Percentiles rank a stretch among this genome's conserved stretches.
Conservation (phyloP, 1,140 invertebrate genomes). For the Caenorhabditis brenneri region DNA sequence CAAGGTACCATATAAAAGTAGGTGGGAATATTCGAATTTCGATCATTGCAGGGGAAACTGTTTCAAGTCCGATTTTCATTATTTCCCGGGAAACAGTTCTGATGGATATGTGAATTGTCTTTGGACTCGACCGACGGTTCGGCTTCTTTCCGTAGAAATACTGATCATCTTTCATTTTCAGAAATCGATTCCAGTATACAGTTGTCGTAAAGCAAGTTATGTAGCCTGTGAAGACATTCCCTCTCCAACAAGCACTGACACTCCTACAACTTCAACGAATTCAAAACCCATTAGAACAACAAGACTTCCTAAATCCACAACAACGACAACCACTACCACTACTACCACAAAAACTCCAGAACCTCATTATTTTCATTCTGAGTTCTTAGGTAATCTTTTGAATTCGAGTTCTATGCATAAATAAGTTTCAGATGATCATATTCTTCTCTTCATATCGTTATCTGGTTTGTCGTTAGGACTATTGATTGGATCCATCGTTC, state of each 20-base stretch:
- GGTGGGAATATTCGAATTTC: neutral
- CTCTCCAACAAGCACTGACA: neutral
- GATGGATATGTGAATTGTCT: constrained; percentile 5
- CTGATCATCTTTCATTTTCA: neutral
- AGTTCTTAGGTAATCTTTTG: neutral
- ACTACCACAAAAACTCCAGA: neutral
- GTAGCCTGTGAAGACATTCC: neutral
- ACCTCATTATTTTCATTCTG: neutral
- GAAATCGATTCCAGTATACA: neutral
- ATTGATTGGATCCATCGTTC: neutral
- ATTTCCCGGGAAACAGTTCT: neutral
- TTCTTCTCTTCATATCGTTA: neutral
- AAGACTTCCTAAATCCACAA: neutral
- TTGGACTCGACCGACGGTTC: neutral
- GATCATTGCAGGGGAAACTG: neutral
- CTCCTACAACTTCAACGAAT: neutral
- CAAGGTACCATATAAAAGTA: neutral
- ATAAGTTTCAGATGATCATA: neutral
- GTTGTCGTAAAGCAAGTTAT: neutral
- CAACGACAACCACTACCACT: neutral
- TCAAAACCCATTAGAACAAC: neutral
- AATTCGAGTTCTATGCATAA: too few relatives aligned
- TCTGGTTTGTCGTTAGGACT: neutral
- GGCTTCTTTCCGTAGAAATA: neutral
- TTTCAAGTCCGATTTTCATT: neutral